Percentiles rank a stretch among this genome's conserved stretches.
Conservation (phyloP, 2,113 vertebrate genomes). For the Campylomormyrus numenius region DNA sequence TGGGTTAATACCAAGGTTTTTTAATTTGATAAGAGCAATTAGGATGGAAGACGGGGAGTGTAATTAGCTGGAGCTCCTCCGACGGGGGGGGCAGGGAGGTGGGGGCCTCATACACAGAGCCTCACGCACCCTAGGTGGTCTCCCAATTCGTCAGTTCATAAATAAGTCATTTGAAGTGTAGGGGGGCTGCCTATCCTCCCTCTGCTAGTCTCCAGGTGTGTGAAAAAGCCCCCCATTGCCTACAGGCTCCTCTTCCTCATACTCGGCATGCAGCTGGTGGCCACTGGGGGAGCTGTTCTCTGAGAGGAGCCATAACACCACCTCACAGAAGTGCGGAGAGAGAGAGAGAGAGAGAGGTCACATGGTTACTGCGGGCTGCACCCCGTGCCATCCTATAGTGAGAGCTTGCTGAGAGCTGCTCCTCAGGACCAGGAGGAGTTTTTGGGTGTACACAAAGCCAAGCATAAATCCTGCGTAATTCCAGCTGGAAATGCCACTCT, state of each 20-base stretch:
- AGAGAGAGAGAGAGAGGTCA: background rate
- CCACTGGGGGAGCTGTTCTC: background rate
- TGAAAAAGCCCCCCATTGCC: background rate
- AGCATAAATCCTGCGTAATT: background rate
- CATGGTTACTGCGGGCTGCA: conserved; percentile 26
- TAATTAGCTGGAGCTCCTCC: conserved; percentile 74
- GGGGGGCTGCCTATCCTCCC: conserved; percentile 72
- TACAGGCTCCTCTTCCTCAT: background rate
- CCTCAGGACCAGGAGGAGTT: background rate
- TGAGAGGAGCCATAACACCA: background rate
- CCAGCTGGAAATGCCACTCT: background rate
- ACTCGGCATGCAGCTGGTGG: background rate
- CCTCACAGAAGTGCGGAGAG: background rate
- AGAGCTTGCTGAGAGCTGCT: background rate
- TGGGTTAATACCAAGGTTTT: conserved; percentile 30
- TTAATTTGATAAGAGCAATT: conserved; percentile 52
- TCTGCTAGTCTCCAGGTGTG: conserved; percentile 64
- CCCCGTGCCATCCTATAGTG: background rate
- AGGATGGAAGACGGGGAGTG: conserved; percentile 67
- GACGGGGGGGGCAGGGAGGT: conserved; percentile 63
- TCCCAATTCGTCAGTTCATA: conserved; percentile 81
- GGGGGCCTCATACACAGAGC: conserved; percentile 24
- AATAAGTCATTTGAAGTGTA: conserved; percentile 85
- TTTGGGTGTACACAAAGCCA: background rate
- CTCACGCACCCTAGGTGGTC: conserved; percentile 72